Base-by-base conservation (phyloP, 2,113 vertebrate species). In the Nothobranchius furzeri region DNA sequence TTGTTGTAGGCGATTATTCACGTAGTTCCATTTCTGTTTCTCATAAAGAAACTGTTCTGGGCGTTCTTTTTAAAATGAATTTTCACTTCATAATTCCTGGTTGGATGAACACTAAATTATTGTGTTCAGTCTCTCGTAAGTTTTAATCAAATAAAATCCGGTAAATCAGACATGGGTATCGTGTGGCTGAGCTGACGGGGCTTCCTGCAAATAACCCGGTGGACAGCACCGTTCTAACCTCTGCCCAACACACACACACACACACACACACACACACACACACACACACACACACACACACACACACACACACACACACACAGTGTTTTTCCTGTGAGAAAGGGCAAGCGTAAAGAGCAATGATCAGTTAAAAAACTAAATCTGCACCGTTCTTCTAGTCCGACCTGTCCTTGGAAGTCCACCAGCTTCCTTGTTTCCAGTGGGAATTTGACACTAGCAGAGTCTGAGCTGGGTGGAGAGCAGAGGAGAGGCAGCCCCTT, bases 401-500 rank as follows among this genome's bases (percentile, higher is more conserved):
- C 2, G 30, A 30, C 4, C 30, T 40, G 6, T 40, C 37, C 37
- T 40, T 2, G 37, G 7, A 9, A 9, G 7, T 62, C 12, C 13
- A 12, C 43, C 24, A 1, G 15, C 68, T 73, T 60, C 40, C 53
- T 64, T 52, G 65, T 61, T 53, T 62, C 51, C 75, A 72, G 68
- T 76, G 71, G 62, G 62, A 79, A 64, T 75, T 53, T 68, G 81
- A 82, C 81, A 75, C 60, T 4, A 42, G 56, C 25, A 40, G 46
- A 66, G 64, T 56, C 43, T 60, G 56, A 71, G 70, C 52, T 48
- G 52, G 50, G 17, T 43, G 36, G 45, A 60, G 58, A 65, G 60
- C 49, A 68, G 20, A 46, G 13, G 50, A 77, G 67, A 68, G 77
- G 75, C 30, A 48, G 70, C 37, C 62, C 69, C 67, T 53, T 46